Conservation (phyloP, 2,113 vertebrate species). For the Oreochromis tanganicae region DNA sequence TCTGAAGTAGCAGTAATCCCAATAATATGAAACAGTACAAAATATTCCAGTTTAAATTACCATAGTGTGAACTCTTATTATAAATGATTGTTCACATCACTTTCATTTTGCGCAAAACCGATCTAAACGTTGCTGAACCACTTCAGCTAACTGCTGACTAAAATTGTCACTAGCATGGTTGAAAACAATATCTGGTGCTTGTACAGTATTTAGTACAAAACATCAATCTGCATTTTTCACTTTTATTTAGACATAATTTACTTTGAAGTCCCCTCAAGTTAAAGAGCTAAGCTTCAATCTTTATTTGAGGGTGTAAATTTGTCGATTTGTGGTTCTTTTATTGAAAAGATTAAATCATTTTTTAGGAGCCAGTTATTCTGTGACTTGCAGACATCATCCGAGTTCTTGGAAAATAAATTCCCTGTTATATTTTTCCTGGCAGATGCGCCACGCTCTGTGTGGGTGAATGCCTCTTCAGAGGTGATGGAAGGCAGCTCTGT, state of each 20-base stretch:
- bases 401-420: neutral
- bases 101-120: neutral
- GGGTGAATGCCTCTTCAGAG: conserved; percentile 82
- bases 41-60: neutral
- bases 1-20: neutral
- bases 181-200: neutral
- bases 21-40: neutral
- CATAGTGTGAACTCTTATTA: neutral
- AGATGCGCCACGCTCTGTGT: conserved; percentile 79
- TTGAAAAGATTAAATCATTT: neutral
- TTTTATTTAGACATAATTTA: neutral
- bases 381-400: neutral
- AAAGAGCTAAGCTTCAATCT: neutral
- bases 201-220: neutral
- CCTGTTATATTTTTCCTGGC: neutral
- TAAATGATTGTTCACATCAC: neutral
- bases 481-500: conserved; percentile 82
- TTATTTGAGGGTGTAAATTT: neutral
- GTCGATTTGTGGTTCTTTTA: neutral
- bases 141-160: neutral
- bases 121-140: neutral
- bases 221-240: neutral
- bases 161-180: neutral
- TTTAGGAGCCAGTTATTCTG: neutral
- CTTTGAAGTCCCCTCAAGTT: neutral